Percentiles rank a stretch among this genome's conserved stretches.
Conservation (phyloP, 2,113 vertebrate genomes). For the Xiphias gladius region DNA sequence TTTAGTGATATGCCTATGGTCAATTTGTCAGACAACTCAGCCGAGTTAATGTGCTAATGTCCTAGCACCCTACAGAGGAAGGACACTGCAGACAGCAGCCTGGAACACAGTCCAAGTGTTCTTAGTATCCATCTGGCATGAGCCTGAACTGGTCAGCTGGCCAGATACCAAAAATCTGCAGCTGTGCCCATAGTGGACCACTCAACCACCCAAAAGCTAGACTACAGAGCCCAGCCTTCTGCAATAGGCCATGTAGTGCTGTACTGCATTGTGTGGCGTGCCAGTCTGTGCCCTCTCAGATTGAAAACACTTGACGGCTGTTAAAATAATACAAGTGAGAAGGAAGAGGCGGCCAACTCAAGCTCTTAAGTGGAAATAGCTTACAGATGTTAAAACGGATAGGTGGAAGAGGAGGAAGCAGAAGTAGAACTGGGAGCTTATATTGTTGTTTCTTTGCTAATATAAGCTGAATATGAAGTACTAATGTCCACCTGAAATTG, state of each 20-base stretch:
- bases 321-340: constrained; percentile 79
- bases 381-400: constrained; percentile 76
- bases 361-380: constrained; percentile 75
- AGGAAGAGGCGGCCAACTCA: constrained; percentile 68
- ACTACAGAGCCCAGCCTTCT: constrained; percentile 29
- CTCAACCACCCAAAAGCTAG: constrained; percentile 22
- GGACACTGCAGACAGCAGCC: constrained; percentile 44
- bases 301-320: constrained; percentile 77
- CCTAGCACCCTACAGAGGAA: constrained; percentile 37
- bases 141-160: constrained; percentile 36
- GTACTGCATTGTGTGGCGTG: constrained; percentile 56
- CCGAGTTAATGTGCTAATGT: constrained; percentile 48
- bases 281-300: constrained; percentile 72
- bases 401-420: constrained; percentile 58
- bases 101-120: constrained; percentile 54
- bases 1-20: constrained; percentile 40
- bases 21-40: constrained; percentile 60
- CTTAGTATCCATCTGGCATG: constrained; percentile 64
- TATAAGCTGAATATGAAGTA: constrained; percentile 36
- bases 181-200: constrained; percentile 32
- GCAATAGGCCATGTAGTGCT: constrained; percentile 16
- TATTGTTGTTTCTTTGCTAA: constrained; percentile 39
- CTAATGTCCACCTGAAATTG: constrained; percentile 13
- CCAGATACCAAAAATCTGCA: constrained; percentile 43
- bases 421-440: constrained; percentile 32